Evolutionary conservation across 2,113 vertebrate genomes (phyloP).

Genomic region (Scolopax mira): DNA sequence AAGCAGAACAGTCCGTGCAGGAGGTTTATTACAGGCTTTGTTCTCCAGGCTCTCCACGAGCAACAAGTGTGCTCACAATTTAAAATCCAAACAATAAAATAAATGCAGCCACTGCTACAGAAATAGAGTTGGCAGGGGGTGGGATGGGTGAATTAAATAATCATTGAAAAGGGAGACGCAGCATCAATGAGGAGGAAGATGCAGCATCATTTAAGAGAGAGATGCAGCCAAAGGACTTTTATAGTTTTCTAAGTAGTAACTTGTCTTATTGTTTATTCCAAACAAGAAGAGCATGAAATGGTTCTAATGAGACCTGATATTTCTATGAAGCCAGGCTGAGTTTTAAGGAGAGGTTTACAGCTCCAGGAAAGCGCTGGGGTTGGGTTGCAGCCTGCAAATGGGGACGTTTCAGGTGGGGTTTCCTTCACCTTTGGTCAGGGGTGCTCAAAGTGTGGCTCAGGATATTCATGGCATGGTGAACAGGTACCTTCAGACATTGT

Average conservation of each 20-base stretch:
- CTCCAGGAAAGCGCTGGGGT: neutral
- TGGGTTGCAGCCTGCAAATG: neutral
- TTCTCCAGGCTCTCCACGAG: neutral
- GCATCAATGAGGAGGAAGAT: neutral
- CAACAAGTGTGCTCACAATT: neutral
- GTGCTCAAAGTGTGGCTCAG: fast-evolving
- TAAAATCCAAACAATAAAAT: neutral
- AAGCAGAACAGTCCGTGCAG: neutral
- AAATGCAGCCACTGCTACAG: neutral
- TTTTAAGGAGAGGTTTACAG: neutral
- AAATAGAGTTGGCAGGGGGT: neutral
- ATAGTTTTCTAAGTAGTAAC: neutral
- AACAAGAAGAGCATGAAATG: neutral
- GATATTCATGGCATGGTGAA: neutral
- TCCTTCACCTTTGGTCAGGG: neutral
- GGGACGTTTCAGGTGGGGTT: fast-evolving
- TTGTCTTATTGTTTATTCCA: neutral
- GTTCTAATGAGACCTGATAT: neutral
- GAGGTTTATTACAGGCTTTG: neutral
- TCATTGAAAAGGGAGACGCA: neutral
- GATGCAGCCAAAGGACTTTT: neutral
- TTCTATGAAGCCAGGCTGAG: neutral
- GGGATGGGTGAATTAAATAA: neutral
- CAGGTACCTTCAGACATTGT: neutral
- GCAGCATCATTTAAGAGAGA: neutral